Conservation (phyloP, 2,113 vertebrate species). For the Periophthalmus modestus region DNA sequence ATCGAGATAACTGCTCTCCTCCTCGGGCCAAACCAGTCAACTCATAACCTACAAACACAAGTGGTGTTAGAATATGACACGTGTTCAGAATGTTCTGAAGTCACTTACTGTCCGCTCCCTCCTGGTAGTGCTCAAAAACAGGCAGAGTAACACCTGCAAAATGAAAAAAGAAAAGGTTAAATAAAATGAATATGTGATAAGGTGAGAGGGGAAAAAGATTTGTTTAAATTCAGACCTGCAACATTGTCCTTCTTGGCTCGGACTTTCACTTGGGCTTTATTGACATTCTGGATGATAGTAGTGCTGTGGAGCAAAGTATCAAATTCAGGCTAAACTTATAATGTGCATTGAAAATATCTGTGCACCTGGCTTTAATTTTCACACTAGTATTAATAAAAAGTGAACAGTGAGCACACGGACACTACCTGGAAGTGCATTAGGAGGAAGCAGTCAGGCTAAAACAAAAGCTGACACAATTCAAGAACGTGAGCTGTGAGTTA, state of each 20-base stretch:
- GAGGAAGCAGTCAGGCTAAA: too few relatives aligned
- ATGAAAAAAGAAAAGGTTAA: background rate
- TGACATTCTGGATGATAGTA: conserved; percentile 98
- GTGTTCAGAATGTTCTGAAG: background rate
- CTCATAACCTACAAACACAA: conserved; percentile 86
- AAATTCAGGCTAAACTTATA: background rate
- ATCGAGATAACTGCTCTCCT: conserved; percentile 94
- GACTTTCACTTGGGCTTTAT: conserved; percentile 98
- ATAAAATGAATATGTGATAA: background rate
- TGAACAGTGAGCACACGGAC: background rate
- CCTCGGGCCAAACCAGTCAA: conserved; percentile 95
- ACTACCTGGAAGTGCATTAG: too few relatives aligned
- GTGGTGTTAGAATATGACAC: background rate
- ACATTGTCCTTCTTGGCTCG: conserved; percentile 97
- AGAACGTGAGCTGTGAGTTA: background rate
- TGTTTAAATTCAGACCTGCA: conserved; percentile 81
- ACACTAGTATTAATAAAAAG: background rate
- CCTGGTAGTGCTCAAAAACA: conserved; percentile 97
- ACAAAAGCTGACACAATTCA: too few relatives aligned
- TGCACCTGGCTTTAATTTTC: background rate
- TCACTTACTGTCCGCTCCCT: conserved; percentile 97
- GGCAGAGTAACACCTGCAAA: conserved; percentile 91
- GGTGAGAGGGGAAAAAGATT: background rate
- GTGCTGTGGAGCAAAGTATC: conserved; percentile 78
- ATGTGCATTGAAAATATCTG: too few relatives aligned